Percentiles rank a stretch among this genome's conserved stretches.
Evolutionary conservation across 2,888 invertebrate species (phyloP).

Genomic region (Agelastica alni): DNA sequence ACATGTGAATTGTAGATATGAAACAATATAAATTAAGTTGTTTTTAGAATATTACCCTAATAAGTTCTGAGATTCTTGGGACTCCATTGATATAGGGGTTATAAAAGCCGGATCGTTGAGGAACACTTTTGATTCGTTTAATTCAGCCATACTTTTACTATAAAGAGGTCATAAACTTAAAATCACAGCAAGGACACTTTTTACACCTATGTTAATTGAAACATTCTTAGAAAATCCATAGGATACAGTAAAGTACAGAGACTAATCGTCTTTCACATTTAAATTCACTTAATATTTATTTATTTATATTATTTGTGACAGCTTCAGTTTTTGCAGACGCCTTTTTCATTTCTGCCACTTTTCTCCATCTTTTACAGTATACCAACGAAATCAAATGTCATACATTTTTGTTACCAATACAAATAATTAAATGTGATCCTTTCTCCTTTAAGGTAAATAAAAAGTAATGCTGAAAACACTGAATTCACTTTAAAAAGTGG

Average conservation of each 20-base stretch:
- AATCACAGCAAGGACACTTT: slow-evolving; percentile 26
- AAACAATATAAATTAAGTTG: too few species aligned
- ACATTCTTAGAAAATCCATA: slow-evolving; percentile 2
- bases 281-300: slow-evolving; percentile 25
- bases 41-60: slow-evolving; percentile 2
- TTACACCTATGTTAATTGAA: slow-evolving; percentile 5
- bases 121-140: slow-evolving; percentile 43
- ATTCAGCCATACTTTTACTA: slow-evolving; percentile 41
- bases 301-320: slow-evolving; percentile 35
- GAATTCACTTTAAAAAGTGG: too few species aligned
- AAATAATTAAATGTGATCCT: too few species aligned
- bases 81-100: slow-evolving; percentile 25
- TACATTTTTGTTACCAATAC: too few species aligned
- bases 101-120: slow-evolving; percentile 41
- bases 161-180: slow-evolving; percentile 34
- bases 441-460: too few species aligned
- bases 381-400: slow-evolving; percentile 11
- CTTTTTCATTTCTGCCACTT: slow-evolving; percentile 31
- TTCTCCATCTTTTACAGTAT: slow-evolving; percentile 13
- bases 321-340: slow-evolving; percentile 35
- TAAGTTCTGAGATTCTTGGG: slow-evolving; percentile 20
- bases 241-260: background rate
- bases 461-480: too few species aligned
- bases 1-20: too few species aligned
- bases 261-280: slow-evolving; percentile 9